A percentile compares a stretch with the other conserved stretches of the same genome.
phyloP scores from a whole-genome alignment of 2,797 vertebrate genomes.

The Brachyalestes nurse region DNA sequence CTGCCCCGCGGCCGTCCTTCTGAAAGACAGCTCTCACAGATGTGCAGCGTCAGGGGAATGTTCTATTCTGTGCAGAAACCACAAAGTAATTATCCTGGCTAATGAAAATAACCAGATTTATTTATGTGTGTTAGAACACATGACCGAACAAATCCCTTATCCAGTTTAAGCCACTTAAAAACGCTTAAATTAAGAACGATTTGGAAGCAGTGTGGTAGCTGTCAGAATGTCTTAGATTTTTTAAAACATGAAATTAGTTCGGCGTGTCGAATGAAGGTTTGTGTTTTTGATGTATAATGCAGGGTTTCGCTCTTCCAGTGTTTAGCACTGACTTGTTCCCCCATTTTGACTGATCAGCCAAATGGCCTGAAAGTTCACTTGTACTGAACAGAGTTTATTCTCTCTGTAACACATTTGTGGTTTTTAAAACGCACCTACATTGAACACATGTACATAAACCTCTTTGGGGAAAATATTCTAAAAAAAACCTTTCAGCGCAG shows the following conservation, averaged over 20 bases:
- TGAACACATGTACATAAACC: too few species aligned
- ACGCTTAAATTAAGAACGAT: slow-evolving; percentile 53
- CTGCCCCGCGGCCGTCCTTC: not conserved
- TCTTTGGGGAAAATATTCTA: too few species aligned
- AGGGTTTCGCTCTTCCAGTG: too few species aligned
- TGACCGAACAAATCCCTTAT: slow-evolving; percentile 49
- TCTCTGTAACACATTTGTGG: too few species aligned
- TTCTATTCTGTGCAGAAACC: slow-evolving; percentile 4
- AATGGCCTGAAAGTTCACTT: too few species aligned
- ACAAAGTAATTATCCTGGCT: slow-evolving; percentile 50
- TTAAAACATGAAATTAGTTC: not conserved
- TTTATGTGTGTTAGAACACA: slow-evolving; percentile 17
- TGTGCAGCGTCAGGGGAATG: not conserved
- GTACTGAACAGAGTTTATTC: too few species aligned
- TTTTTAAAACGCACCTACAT: too few species aligned
- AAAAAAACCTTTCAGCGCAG: too few species aligned
- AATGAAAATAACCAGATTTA: slow-evolving; percentile 47
- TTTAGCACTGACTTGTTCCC: too few species aligned
- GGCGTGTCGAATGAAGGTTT: not conserved
- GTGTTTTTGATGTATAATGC: too few species aligned
- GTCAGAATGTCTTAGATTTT: slow-evolving; percentile 49
- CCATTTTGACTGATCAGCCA: too few species aligned
- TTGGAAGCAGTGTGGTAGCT: slow-evolving; percentile 17
- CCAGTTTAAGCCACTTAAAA: slow-evolving; percentile 51
- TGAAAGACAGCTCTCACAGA: not conserved